phyloP scores from a whole-genome alignment of 2,797 vertebrate species.

The Epinephelus awoara region DNA sequence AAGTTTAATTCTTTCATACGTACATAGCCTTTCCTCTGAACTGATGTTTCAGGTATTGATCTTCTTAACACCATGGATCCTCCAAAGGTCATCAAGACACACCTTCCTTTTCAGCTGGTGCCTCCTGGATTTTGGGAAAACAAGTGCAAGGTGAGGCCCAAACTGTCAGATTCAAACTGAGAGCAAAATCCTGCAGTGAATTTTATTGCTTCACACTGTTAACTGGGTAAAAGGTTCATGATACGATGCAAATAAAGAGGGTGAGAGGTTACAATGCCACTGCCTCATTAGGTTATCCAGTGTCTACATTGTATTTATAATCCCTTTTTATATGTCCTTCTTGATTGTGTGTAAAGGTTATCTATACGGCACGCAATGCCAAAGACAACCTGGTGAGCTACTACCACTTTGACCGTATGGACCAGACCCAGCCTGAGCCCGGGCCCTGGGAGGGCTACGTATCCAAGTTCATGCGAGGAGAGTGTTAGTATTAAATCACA shows the following conservation, averaged over 20 bases:
- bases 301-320: conserved; percentile 28
- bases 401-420: conserved; percentile 93
- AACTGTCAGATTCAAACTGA: not conserved
- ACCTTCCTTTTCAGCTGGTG: conserved; percentile 88
- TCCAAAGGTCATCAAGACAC: conserved; percentile 92
- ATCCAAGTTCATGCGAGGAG: conserved; percentile 88
- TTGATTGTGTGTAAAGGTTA: conserved; percentile 78
- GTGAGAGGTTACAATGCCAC: not conserved
- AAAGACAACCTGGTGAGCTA: conserved; percentile 96
- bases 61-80: conserved; percentile 81
- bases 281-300: not conserved
- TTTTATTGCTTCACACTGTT: not conserved
- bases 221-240: not conserved
- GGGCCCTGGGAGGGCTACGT: conserved; percentile 90
- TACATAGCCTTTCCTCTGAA: not conserved
- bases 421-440: conserved; percentile 88
- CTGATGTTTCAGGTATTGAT: conserved; percentile 76
- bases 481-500: conserved; percentile 80
- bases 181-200: no score
- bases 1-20: not conserved
- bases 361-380: conserved; percentile 94
- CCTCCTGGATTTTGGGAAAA: conserved; percentile 92
- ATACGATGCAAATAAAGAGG: not conserved
- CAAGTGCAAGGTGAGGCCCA: conserved; percentile 89
- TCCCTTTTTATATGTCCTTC: not conserved